Percentiles rank a stretch among this genome's conserved stretches.
phyloP scores from a whole-genome alignment of 2,797 vertebrate genomes.

The Diglossa cyanea region DNA sequence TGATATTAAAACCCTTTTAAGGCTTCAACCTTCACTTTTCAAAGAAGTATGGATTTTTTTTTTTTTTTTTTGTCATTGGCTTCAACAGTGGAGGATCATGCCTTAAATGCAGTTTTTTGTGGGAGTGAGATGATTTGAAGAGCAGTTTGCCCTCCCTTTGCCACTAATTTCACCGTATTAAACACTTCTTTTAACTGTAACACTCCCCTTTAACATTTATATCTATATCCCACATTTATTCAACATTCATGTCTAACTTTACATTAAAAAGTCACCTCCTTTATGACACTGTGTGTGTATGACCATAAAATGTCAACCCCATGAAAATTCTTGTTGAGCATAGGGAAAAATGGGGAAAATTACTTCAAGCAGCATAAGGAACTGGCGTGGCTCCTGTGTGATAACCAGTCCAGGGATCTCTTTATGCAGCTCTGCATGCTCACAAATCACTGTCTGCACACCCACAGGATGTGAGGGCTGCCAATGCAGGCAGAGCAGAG shows the following conservation, averaged over 20 bases:
- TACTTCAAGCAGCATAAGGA: neutral
- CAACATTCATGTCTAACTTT: neutral
- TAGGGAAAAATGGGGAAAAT: neutral
- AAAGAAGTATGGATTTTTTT: neutral
- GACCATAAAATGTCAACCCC: neutral
- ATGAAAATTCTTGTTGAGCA: neutral
- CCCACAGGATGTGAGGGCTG: accelerated
- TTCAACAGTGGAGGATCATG: neutral
- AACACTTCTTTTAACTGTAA: neutral
- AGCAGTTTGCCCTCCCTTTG: neutral
- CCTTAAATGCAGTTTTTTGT: neutral
- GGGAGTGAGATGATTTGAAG: neutral
- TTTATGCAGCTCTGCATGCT: neutral
- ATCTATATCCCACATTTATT: neutral
- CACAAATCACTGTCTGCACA: neutral
- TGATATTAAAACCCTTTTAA: neutral
- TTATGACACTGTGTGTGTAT: neutral
- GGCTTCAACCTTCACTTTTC: neutral
- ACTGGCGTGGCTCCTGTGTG: neutral
- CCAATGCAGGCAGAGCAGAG: neutral
- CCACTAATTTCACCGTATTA: neutral
- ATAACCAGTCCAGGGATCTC: neutral
- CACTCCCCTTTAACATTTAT: neutral
- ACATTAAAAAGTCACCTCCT: neutral
- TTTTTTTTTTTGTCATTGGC: neutral